Evolutionary conservation across 2,888 invertebrate genomes (phyloP), one percentile per base, ranked within the genome.

Genomic region (Octonoba sinensis): DNA sequence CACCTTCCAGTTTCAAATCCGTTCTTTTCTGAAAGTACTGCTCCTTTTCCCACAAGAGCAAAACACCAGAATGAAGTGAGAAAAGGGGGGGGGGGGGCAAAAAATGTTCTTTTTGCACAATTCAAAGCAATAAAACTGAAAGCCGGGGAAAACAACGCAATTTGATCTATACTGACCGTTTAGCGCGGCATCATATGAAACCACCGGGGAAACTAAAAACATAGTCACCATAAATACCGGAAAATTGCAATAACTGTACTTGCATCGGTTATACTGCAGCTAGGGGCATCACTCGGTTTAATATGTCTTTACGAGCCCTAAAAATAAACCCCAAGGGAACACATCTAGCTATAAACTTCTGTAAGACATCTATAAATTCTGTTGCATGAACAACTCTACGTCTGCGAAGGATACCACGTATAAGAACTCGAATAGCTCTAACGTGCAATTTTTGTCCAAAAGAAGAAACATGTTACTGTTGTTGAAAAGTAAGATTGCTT

Each of bases 221-320:
- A 36, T 36, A 36, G 36, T 36, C 24, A 18, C 44, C 76, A 76
- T 76, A 76, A 76, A 76, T 76, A 76, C 69, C 44, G 60, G 47
- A 62, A 76, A 75, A 76, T 76, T 62, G 76, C 76, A 70, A 76
- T 76, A 76, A 76, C 76, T 69, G 56, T 69, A 64, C 67, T 60
- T 67, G 36, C 27, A 76, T 76, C 62, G 56, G 56, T 47, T 56
- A 22, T 36, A 56, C 36, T 49, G 22, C 49, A 13, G 46, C 69
- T 46, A 36, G 69, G 67, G 56, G 67, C 76, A 76, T 46, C 24
- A 20, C 27, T 51, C 62, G 47, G 54, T 60, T 76, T 76, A 76
- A 76, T 76, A 76, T 76, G 76, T 76, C 76, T 76, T 76, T 76
- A 76, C 69, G 69, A 76, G 60, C 44, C 47, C 49, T 47, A 15